These are phyloP conservation scores for Pseudochromis fuscus DNA, from an alignment of 2,797 vertebrate genomes.

Conservation along the genomic window DNA sequence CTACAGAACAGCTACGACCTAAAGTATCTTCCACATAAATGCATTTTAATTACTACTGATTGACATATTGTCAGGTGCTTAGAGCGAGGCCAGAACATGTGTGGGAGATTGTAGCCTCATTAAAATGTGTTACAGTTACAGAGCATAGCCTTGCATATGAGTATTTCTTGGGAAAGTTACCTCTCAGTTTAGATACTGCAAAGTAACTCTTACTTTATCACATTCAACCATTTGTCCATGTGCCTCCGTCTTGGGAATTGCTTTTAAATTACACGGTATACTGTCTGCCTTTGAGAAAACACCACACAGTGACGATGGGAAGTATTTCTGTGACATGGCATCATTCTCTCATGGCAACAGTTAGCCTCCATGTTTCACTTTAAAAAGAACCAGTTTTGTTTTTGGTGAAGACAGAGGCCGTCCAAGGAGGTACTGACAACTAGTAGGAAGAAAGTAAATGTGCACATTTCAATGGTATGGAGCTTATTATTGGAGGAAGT, in stretches of 20 bases:
- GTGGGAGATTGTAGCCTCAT: conserved; percentile 22
- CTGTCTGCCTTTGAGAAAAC: conserved; percentile 44
- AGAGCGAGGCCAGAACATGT: conserved; percentile 12
- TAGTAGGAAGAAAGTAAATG: conserved; percentile 10
- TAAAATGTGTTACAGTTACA: conserved; percentile 14
- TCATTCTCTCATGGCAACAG: conserved; percentile 52
- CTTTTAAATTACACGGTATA: conserved; percentile 54
- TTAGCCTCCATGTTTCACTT: conserved; percentile 20
- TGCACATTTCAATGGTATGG: neutral
- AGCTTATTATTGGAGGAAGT: conserved; percentile 16
- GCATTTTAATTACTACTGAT: conserved; percentile 33
- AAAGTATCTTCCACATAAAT: conserved; percentile 14
- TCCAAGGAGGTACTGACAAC: conserved; percentile 1
- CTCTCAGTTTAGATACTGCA: neutral
- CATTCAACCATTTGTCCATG: conserved; percentile 26
- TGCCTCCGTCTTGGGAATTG: conserved; percentile 21
- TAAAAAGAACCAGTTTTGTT: conserved; percentile 27
- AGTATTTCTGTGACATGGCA: conserved; percentile 68
- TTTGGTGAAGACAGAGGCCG: neutral
- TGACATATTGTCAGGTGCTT: conserved; percentile 22
- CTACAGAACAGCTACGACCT: neutral
- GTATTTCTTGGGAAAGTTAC: conserved; percentile 4
- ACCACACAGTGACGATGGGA: conserved; percentile 57
- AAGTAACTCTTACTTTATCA: neutral
- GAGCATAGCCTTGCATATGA: neutral